Conservation (phyloP, 2,113 vertebrate species). For the Pholis gunnellus region DNA sequence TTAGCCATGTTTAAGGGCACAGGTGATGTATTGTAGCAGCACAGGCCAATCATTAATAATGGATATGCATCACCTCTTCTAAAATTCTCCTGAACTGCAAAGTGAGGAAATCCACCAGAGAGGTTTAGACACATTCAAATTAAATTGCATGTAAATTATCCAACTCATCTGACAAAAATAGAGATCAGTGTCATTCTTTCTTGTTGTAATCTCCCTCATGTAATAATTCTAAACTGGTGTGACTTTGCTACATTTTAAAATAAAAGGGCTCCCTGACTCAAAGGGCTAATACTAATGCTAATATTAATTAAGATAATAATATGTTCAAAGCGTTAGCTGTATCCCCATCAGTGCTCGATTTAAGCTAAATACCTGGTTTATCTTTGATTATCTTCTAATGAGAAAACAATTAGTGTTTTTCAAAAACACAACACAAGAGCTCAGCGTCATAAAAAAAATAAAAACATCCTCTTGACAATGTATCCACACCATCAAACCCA, state of each 20-base stretch:
- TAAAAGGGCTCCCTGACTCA: constrained; percentile 27
- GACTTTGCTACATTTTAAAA: constrained; percentile 42
- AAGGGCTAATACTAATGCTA: constrained; percentile 22
- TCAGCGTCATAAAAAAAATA: constrained; percentile 36
- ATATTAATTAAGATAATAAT: constrained; percentile 61
- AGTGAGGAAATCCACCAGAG: constrained; percentile 48
- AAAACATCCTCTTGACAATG: constrained; percentile 10
- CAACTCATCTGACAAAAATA: constrained; percentile 36
- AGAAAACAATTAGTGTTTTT: constrained; percentile 67
- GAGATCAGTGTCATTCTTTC: constrained; percentile 19
- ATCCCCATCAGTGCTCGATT: constrained; percentile 45
- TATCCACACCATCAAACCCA: constrained; percentile 9
- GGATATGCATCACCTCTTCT: constrained; percentile 70
- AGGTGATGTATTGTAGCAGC: constrained; percentile 75
- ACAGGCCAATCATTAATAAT: constrained; percentile 75
- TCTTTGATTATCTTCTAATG: constrained; percentile 69
- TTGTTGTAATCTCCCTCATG: constrained; percentile 51
- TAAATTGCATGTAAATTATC: constrained; percentile 60
- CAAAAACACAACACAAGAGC: constrained; percentile 36
- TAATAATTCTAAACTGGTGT: constrained; percentile 43
- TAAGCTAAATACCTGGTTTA: constrained; percentile 62
- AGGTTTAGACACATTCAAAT: constrained; percentile 59
- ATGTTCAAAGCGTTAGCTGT: constrained; percentile 50
- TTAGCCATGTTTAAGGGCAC: constrained; percentile 73
- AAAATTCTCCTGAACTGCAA: constrained; percentile 72